A percentile compares a stretch with the other conserved stretches of the same genome.
These are phyloP conservation scores for Adoxophyes honmai DNA, from an alignment of 1,140 invertebrate genomes.

Conservation along the genomic window DNA sequence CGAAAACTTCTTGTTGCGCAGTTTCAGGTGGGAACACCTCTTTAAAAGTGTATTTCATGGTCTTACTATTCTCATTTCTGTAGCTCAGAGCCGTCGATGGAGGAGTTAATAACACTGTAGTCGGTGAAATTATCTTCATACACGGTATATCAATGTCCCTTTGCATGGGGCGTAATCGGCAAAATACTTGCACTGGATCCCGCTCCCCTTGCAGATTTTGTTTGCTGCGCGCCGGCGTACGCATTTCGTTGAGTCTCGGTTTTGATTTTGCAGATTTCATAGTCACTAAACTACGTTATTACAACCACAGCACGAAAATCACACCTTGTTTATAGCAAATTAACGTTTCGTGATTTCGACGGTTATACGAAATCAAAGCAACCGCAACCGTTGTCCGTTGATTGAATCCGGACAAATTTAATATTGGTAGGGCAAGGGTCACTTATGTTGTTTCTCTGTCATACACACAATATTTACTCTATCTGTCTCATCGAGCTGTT, in stretches of 20 bases:
- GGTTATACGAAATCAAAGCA: slow-evolving; percentile 55
- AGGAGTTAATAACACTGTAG: slow-evolving; percentile 82
- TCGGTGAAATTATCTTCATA: slow-evolving; percentile 85
- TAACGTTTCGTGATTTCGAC: slow-evolving; percentile 28
- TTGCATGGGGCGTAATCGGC: slow-evolving; percentile 87
- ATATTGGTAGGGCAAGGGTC: slow-evolving; percentile 4
- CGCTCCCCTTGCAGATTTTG: slow-evolving; percentile 58
- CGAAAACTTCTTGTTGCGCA: slow-evolving; percentile 91
- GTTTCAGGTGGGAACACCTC: slow-evolving; percentile 89
- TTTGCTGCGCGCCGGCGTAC: slow-evolving; percentile 62
- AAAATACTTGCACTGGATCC: slow-evolving; percentile 92
- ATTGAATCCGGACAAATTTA: slow-evolving; percentile 19
- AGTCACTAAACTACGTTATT: slow-evolving; percentile 31
- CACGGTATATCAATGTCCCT: slow-evolving; percentile 82
- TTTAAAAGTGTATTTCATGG: slow-evolving; percentile 88
- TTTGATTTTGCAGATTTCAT: slow-evolving; percentile 71
- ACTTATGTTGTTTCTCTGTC: slow-evolving; percentile 20
- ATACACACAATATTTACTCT: slow-evolving; percentile 7
- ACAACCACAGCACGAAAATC: slow-evolving; percentile 30
- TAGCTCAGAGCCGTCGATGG: slow-evolving; percentile 81
- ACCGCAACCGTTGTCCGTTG: slow-evolving; percentile 61
- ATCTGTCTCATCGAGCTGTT: slow-evolving; percentile 5
- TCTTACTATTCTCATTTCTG: slow-evolving; percentile 80
- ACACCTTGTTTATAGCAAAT: slow-evolving; percentile 24
- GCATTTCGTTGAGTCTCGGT: slow-evolving; percentile 61